Evolutionary conservation across 1,140 invertebrate species (phyloP), one percentile per base, ranked within the genome.

Genomic region (Bombus superbus): DNA sequence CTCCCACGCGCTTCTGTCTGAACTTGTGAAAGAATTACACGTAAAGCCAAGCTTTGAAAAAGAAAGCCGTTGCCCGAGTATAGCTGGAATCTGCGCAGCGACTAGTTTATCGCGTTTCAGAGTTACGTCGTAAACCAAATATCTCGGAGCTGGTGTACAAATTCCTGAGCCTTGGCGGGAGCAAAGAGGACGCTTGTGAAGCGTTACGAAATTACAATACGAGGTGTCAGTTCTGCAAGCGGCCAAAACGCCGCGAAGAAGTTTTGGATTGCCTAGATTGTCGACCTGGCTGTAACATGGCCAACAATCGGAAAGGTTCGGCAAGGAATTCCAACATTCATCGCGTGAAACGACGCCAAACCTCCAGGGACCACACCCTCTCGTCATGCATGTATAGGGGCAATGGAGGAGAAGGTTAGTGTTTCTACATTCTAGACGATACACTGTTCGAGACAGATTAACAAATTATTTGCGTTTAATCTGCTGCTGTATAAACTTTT

Each of bases 141-240:
- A 85, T 90, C 64, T 35, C 69, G 6, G 59, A 83, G 28, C 81
- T 90, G 38, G 75, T 90, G 6, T 89, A 74, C 86, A 82, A 90
- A 68, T 89, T 74, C 35, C 86, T 89, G 25, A 42, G 62, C 59
- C 38, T 78, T 1, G 62, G 38, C 2, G 47, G 62, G 1, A 53
- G n/a, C 15, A 87, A 75, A 35, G 44, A 74, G 57, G 25, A 40
- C 15, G 28, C 66, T 13, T 32, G 15, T 2, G 47, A 47, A 13
- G 11, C 75, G 28, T 38, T 13, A 10, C 28, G 38, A 25, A 25
- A 35, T 35, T n/a, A 57, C 8, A n/a, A 8, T 15, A 15, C 40
- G 6, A 77, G 62, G 40, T 87, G 89, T 38, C 64, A 32, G 47
- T 73, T 53, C 11, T 85, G 69, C 25, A 69, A 35, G 11, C 62